Evolutionary conservation across 2,113 vertebrate species (phyloP).

Genomic region (Butastur rufipennis): DNA sequence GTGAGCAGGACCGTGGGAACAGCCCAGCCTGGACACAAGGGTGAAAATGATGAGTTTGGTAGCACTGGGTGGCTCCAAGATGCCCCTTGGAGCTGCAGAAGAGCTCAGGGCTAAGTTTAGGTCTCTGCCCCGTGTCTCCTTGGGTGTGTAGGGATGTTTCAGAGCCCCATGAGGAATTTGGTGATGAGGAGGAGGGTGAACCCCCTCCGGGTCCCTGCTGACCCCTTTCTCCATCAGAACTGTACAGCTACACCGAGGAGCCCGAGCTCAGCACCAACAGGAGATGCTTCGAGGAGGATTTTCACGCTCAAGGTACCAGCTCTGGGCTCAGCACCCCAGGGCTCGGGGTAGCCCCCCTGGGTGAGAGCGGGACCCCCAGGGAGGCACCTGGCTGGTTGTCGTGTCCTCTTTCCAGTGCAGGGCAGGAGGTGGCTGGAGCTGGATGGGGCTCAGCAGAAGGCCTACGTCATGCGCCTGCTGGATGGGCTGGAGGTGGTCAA

Average conservation of each 20-base stretch:
- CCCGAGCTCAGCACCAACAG: slow-evolving; percentile 88
- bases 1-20: not conserved
- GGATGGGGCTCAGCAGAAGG: slow-evolving; percentile 78
- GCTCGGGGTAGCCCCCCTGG: rapidly evolving
- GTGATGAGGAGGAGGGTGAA: not conserved
- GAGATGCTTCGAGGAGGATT: slow-evolving; percentile 95
- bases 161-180: not conserved
- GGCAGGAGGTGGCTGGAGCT: slow-evolving; percentile 84
- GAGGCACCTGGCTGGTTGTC: not conserved
- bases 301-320: slow-evolving; percentile 84
- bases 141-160: rapidly evolving
- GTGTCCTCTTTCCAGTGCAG: slow-evolving; percentile 65
- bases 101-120: not conserved
- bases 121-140: not conserved
- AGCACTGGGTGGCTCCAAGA: rapidly evolving
- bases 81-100: not conserved
- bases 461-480: slow-evolving; percentile 89
- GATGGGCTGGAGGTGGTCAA: slow-evolving; percentile 92
- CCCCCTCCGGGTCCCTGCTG: not conserved
- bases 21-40: rapidly evolving
- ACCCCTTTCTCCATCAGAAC: slow-evolving; percentile 74
- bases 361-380: rapidly evolving
- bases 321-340: not conserved
- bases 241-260: slow-evolving; percentile 98
- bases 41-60: not conserved